phyloP scores from a whole-genome alignment of 2,888 invertebrate genomes.

The Chironomus tentans region DNA sequence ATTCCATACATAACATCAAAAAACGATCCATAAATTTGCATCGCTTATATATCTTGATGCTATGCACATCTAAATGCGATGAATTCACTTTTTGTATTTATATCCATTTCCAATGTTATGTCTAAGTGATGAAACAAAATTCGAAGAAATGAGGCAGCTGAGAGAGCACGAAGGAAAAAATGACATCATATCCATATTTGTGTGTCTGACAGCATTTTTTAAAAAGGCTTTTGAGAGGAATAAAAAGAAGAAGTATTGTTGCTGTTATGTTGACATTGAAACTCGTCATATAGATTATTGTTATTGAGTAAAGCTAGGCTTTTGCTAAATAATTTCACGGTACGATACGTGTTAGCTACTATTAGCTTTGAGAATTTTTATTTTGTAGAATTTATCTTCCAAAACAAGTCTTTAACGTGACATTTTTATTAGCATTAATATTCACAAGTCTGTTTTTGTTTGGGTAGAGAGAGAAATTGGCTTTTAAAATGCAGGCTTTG shows the following conservation, averaged over 20 bases:
- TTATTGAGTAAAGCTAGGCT: not conserved
- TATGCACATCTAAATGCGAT: no score
- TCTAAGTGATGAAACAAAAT: not conserved
- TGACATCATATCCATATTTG: not conserved
- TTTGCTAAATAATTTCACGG: not conserved
- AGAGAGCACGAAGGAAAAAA: not conserved
- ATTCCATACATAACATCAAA: not conserved
- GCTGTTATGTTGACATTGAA: not conserved
- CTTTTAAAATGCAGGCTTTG: no score
- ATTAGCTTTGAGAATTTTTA: not conserved
- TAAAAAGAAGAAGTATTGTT: not conserved
- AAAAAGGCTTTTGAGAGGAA: not conserved
- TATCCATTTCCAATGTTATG: no score
- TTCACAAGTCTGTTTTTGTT: no score
- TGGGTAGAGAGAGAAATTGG: no score
- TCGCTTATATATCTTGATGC: not conserved
- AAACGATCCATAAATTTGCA: not conserved
- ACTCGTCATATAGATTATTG: not conserved
- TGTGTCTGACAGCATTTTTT: not conserved
- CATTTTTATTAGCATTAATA: no score
- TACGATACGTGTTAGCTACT: not conserved
- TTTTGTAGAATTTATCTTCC: no score
- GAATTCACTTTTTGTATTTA: no score
- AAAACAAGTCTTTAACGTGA: no score
- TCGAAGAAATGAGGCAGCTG: not conserved